Base-by-base conservation (phyloP, 1,140 invertebrate genomes). In the Glossosoma conforme region DNA sequence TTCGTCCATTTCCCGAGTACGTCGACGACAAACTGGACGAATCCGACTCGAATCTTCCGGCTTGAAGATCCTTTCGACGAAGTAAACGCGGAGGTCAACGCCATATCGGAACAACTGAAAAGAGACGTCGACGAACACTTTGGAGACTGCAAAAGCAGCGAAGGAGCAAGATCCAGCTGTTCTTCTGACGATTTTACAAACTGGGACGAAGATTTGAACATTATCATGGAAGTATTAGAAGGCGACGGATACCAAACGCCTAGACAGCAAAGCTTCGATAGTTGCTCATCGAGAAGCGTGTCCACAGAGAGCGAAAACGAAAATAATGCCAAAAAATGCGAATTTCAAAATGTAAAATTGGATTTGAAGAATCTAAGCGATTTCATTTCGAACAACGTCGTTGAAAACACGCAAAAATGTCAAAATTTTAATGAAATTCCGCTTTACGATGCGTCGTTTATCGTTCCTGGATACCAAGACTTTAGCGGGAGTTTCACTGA, bases 141-240 rank as follows among this genome's bases (percentile, higher is more conserved):
- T 2, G 3, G 38, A 21, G 38, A 21, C 3, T 21, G 19, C 10
- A n/a, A 1, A 11, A 9, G 20, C 13, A 6, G 17, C 17, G 3
- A 20, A 41, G 17, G 11, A 19, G 20, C 14, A 20, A 13, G 20
- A 18, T 21, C 13, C 10, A 9, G 20, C 18, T 20, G 18, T 9
- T 44, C 10, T 9, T 25, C 42, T 2, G 22, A 43, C 21, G 28
- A 21, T 11, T 40, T 41, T 11, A 14, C 18, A 18, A 43, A 43
- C n/a, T 28, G 28, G 20, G 19, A 40, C n/a, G 38, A 43, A 43
- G 40, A 41, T 44, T 19, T 41, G 19, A 42, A 44, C 18, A 43
- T 51, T 22, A 43, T 35, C 10, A 35, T 41, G 38, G 36, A 51
- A 18, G 20, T 51, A 10, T 13, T 35, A 10, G 48, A 51, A 33